Evolutionary conservation across 2,113 vertebrate species (phyloP), one percentile per base, ranked within the genome.

Genomic region (Quiscalus mexicanus): DNA sequence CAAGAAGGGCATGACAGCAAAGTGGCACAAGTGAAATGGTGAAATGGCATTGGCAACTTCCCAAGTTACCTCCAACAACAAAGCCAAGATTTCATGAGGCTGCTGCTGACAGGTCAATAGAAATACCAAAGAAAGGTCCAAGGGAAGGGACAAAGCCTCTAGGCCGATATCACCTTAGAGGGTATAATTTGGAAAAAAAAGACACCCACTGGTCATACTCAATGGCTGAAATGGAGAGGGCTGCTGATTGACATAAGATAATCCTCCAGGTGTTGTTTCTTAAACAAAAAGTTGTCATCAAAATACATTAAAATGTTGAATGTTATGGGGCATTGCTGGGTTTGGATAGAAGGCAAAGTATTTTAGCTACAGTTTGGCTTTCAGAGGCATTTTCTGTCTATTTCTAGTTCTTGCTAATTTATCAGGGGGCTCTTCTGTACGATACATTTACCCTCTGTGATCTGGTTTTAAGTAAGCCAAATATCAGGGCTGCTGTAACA

Each of bases 401-500:
- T 84, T 91, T 77, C 73, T 50, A 77, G 70, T 37, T 74, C 63
- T 77, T 85, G 33, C 56, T 87, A 78, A 50, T 83, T 93, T 94
- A 77, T 42, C 76, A 89, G 69, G 65, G 85, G 75, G 59, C 75
- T 87, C 39, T 67, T 96, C 60, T 49, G 9, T 80, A 22, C 47
- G 58, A n/a, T 71, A 77, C 59, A 41, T 64, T 77, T 94, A 71
- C 83, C 71, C 63, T 94, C 93, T 96, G 89, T 63, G 76, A 88
- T 96, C 91, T 94, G 62, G n/a, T 94, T 96, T 96, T 91, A 87
- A 89, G 64, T 78, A 95, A 96, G 76, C 19, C 82, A 77, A 90
- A 63, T 76, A 75, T 64, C 87, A 94, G 77, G 39, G 69, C 73
- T 91, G 56, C 89, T 88, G 86, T 92, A 90, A 96, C 88, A 91